Evolutionary conservation across 2,113 vertebrate genomes (phyloP).

Genomic region (Furnarius figulus): DNA sequence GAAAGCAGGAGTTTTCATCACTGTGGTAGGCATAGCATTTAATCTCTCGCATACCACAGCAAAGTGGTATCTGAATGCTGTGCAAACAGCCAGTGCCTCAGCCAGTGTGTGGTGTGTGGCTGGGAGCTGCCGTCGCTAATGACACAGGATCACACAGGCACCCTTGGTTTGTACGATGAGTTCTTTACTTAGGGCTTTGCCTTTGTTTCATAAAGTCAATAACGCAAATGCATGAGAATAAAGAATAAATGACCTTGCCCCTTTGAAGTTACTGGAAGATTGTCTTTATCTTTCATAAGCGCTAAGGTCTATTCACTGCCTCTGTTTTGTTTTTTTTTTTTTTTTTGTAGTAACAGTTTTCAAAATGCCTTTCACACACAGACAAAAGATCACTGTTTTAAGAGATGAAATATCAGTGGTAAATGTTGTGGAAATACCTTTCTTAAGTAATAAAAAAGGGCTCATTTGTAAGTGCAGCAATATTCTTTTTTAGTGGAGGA

Average conservation of each 20-base stretch:
- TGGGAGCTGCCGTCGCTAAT: not conserved
- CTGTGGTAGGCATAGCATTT: not conserved
- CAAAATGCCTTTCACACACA: not conserved
- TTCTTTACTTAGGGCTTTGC: not conserved
- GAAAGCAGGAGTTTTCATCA: not conserved
- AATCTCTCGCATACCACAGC: not conserved
- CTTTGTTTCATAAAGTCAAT: constrained; percentile 10
- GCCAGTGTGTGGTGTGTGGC: fast-evolving
- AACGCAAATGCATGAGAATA: not conserved
- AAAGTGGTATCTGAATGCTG: not conserved
- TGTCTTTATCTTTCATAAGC: not conserved
- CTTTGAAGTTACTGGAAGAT: not conserved
- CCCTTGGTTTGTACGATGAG: not conserved
- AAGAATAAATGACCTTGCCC: not conserved
- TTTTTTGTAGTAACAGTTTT: not conserved
- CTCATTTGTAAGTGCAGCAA: fast-evolving
- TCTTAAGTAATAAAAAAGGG: not conserved
- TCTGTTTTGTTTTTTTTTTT: not conserved
- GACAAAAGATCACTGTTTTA: not conserved
- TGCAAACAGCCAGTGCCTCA: not conserved
- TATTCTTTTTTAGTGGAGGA: not conserved
- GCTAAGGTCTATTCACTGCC: not conserved
- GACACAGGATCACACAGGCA: not conserved
- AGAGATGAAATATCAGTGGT: not conserved
- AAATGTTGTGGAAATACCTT: not conserved